phyloP scores from a whole-genome alignment of 2,797 vertebrate genomes.

The Erethizon dorsatum region DNA sequence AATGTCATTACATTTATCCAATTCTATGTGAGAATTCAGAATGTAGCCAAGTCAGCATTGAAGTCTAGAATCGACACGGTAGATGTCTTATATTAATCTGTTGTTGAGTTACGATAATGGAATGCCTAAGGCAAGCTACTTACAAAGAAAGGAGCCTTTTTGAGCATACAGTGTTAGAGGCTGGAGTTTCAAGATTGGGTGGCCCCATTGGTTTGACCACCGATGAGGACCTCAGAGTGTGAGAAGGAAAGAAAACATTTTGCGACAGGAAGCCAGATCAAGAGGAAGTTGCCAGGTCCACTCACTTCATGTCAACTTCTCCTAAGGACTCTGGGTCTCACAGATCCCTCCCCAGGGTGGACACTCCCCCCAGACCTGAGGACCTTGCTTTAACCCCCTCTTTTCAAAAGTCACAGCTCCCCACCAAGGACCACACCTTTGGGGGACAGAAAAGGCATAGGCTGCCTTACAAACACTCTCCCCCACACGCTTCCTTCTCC shows the following conservation, averaged over 20 bases:
- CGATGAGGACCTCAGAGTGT: not conserved
- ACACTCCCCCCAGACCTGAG: not conserved
- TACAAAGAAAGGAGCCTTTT: not conserved
- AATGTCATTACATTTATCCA: not conserved
- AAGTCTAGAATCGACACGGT: not conserved
- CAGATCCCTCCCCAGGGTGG: not conserved
- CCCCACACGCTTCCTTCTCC: not conserved
- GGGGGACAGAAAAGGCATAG: not conserved
- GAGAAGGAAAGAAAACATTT: not conserved
- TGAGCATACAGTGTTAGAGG: not conserved
- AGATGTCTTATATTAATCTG: not conserved
- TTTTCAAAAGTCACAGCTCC: not conserved
- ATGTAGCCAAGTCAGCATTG: not conserved
- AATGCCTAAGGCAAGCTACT: not conserved
- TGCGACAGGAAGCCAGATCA: not conserved
- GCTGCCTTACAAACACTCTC: not conserved
- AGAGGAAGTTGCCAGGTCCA: not conserved
- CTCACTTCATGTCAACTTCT: not conserved
- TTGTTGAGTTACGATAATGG: not conserved
- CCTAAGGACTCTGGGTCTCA: not conserved
- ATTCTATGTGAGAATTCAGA: conserved; percentile 25
- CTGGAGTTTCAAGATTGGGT: not conserved
- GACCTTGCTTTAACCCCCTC: not conserved
- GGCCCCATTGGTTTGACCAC: not conserved
- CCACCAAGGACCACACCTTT: too few relatives aligned